Evolutionary conservation across 2,888 invertebrate genomes (phyloP).

Genomic region (Phania funesta): DNA sequence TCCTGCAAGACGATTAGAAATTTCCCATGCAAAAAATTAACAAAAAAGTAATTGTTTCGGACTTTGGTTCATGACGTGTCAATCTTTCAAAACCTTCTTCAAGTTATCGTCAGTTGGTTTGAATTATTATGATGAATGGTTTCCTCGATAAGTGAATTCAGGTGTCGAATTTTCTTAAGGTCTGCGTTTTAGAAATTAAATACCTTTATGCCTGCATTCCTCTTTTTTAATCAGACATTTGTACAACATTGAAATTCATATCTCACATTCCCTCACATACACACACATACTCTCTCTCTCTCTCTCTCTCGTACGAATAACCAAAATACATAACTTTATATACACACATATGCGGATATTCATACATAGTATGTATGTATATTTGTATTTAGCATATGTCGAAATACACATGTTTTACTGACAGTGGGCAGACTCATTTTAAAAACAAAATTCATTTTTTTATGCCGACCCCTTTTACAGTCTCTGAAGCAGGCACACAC

Average conservation of each 20-base stretch:
- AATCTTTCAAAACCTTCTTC: no score
- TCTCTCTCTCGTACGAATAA: conserved; percentile 2
- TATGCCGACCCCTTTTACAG: conserved; percentile 5
- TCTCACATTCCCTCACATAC: conserved; percentile 44
- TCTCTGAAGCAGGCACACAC: neutral
- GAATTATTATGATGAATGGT: no score
- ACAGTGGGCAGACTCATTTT: conserved; percentile 65
- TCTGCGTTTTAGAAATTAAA: no score
- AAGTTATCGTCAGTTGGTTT: no score
- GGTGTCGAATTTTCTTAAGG: no score
- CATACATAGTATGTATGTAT: neutral
- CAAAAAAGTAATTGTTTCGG: no score
- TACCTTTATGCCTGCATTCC: neutral
- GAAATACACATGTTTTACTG: conserved; percentile 63
- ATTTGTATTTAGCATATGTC: conserved; percentile 34
- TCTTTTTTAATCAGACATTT: neutral
- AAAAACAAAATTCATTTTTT: conserved; percentile 28
- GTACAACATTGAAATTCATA: conserved; percentile 39
- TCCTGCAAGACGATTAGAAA: no score
- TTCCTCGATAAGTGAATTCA: no score
- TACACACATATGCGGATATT: neutral
- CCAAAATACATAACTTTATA: neutral
- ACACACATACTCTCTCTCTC: neutral
- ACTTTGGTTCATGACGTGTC: no score
- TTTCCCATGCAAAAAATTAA: no score